Evolutionary conservation across 2,113 vertebrate species (phyloP).

Genomic region (Oxygymnocypris stewartii): DNA sequence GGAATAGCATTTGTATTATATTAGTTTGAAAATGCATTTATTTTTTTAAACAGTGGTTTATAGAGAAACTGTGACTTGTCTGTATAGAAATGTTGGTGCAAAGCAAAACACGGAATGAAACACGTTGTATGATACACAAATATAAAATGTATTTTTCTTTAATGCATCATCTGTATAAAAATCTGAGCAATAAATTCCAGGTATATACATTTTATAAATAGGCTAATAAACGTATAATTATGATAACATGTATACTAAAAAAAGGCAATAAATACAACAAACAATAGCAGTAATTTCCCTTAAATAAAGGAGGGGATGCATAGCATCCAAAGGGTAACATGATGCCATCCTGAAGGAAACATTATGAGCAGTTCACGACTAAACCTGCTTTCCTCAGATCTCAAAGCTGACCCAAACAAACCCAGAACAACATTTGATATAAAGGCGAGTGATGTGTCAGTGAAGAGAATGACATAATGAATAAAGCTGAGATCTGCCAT

Average conservation of each 20-base stretch:
- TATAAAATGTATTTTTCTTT: slow-evolving; percentile 34
- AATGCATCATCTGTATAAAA: slow-evolving; percentile 33
- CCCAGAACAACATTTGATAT: no score
- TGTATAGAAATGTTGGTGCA: background rate
- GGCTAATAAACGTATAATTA: slow-evolving; percentile 55
- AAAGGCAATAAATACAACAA: slow-evolving; percentile 71
- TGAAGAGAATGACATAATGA: no score
- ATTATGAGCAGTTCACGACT: background rate
- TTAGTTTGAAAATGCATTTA: no score
- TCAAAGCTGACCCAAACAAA: no score
- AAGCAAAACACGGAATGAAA: background rate
- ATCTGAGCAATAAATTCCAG: slow-evolving; percentile 44
- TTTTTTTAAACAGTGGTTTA: no score
- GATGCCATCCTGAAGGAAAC: slow-evolving; percentile 17
- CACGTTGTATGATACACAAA: background rate
- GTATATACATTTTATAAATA: slow-evolving; percentile 58
- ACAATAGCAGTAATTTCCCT: slow-evolving; percentile 52
- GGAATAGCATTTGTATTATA: no score
- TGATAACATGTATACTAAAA: slow-evolving; percentile 49
- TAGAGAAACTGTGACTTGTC: background rate
- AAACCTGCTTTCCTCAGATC: slow-evolving; percentile 7
- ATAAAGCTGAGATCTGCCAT: no score
- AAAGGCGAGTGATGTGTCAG: no score
- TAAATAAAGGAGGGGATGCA: slow-evolving; percentile 67
- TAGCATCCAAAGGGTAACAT: slow-evolving; percentile 61